Evolutionary conservation across 2,113 vertebrate species (phyloP), one percentile per base, ranked within the genome.

Genomic region (Indicator maculatus): DNA sequence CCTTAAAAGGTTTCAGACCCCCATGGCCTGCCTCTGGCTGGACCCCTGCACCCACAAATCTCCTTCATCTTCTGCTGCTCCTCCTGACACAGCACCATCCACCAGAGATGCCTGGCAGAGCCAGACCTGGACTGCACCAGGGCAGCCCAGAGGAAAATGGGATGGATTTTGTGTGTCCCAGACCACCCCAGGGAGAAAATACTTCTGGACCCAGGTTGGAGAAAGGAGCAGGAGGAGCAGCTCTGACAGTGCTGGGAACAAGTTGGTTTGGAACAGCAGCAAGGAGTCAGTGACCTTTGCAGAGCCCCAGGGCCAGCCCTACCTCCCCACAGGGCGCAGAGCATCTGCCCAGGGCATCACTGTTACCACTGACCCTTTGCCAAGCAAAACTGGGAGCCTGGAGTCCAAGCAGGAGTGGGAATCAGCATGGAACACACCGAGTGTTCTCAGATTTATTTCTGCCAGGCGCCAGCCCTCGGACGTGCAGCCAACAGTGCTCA

Each of bases 401-500:
- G 67, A 36, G 52, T 36, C 73, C 56, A 56, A 86, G 86, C 36
- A 1, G 64, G n/a, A 30, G 45, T 38, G 90, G 58, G 67, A 91
- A 93, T 38, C 76, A 44, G 89, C 5, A 73, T 39, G 38, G 69
- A 53, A 76, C 19, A 76, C 12, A 24, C 11, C 26, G 86, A 78
- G 53, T 83, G 38, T 93, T 79, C 82, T 52, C 71, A 72, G 31
- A 65, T 17, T 81, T 74, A n/a, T 84, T 82, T 82, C 89, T 79
- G 53, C 50, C 65, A 41, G 59, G 75, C 0, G 0, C 52, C 76
- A 50, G 64, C 41, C 66, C 59, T 18, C 7, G 8, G 36, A 12
- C 19, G 24, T 8, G 17, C 3, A 0, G 38, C 27, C 24, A 4
- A 47, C 1, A 3, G 47, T 0, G 0, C 47, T 39, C 23, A 1